Evolutionary conservation across 2,888 invertebrate genomes (phyloP), one percentile per base, ranked within the genome.

Genomic region (Esperia sulphurella): DNA sequence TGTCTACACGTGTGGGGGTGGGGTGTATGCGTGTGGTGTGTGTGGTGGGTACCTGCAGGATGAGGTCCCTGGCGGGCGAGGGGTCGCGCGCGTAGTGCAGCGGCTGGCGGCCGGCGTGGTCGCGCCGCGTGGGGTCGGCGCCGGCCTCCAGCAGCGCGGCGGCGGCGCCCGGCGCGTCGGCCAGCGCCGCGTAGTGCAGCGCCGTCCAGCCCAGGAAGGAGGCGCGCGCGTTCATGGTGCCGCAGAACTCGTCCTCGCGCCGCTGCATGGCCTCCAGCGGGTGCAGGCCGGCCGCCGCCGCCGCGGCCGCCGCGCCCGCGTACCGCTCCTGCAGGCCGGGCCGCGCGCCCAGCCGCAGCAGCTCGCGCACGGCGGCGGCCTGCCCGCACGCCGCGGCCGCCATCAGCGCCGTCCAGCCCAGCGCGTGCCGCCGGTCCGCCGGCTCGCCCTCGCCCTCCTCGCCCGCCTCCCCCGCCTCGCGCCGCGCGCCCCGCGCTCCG

Each of bases 371-470:
- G 49, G 91, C 91, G 13, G 91, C 90, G 12, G 84, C 63, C 68
- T 92, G 92, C 54, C 93, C 93, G 83, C 95, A 96, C 35, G 96
- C 94, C 8, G 95, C 94, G 33, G 97, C 97, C 43, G 94, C 92
- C 85, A 96, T 96, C 31, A 97, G 87, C 28, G 96, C 92, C 10
- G 96, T 96, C 97, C 97, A 97, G 44, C 97, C 97, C 42, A 96
- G 86, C 28, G 89, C 65, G 83, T 97, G 97, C 10, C 94, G 90
- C 43, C 79, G 71, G 84, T 97, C 95, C 0, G 94, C 90, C 93
- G 90, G 10, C 91, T 91, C 8, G 81, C 77, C 14, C 63, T 93
- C 90, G 10, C 91, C 91, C 8, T 81, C 77, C 14, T 86, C 69
- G 8, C 49, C 59, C 6, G 60, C 63, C 1, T 48, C 46, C 2